Evolutionary conservation across 1,140 invertebrate species (phyloP).

Genomic region (Drosophila santomea): DNA sequence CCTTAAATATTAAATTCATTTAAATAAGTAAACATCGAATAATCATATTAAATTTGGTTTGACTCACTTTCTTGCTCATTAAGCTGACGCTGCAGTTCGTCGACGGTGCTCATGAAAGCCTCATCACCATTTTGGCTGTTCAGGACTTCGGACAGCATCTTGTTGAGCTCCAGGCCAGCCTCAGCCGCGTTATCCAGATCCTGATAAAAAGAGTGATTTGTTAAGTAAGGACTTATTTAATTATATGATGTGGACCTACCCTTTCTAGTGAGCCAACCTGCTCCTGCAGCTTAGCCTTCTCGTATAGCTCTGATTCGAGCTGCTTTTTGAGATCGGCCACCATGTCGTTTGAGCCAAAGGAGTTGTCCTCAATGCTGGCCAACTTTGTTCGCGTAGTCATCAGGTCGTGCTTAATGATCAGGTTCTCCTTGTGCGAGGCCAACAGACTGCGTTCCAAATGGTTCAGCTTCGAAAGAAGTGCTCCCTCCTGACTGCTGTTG

Average conservation of each 20-base stretch:
- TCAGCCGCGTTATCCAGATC: conserved; percentile 88
- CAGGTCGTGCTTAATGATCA: conserved; percentile 88
- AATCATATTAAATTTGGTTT: no score
- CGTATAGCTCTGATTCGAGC: conserved; percentile 84
- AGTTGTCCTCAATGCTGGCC: conserved; percentile 88
- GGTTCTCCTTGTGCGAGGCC: conserved; percentile 87
- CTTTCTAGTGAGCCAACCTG: conserved; percentile 87
- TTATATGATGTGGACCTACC: conserved; percentile 23
- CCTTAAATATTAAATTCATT: no score
- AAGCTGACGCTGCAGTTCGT: conserved; percentile 87
- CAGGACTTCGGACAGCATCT: conserved; percentile 88
- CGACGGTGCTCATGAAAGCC: conserved; percentile 87
- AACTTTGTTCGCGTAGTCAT: conserved; percentile 87
- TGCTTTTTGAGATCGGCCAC: conserved; percentile 87
- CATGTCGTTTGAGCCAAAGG: conserved; percentile 90
- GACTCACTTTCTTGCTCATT: conserved; percentile 86
- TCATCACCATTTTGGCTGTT: conserved; percentile 87
- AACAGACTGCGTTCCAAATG: conserved; percentile 86
- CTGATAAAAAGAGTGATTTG: conserved; percentile 15
- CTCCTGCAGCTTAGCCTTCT: conserved; percentile 85
- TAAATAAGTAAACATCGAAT: no score
- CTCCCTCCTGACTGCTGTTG: conserved; percentile 88
- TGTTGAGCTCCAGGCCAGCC: conserved; percentile 88
- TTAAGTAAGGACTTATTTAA: no score
- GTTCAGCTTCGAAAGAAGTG: conserved; percentile 87